Base-by-base conservation (phyloP, 1,140 invertebrate species). In the Periplaneta americana region DNA sequence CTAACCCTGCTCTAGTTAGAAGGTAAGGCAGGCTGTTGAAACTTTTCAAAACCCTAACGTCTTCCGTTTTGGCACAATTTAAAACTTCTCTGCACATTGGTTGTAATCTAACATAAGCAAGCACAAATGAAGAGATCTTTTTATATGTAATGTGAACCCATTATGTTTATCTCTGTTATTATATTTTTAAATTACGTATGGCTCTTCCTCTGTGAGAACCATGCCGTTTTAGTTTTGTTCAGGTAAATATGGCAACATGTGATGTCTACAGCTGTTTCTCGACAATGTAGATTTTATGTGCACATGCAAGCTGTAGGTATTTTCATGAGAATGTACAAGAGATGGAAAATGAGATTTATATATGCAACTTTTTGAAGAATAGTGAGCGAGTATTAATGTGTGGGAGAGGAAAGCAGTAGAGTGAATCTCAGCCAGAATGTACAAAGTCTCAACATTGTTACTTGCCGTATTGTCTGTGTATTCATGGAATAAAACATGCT, bases 401-500 rank as follows among this genome's bases (percentile, higher is more conserved):
- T 80, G 33, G 80, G 66, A 74, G 34, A 28, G 35, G 35, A 32
- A 13, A 48, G 35, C 15, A 48, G 39, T 28, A 75, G 80, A 80
- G n/a, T 28, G 80, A 80, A 80, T 80, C 80, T 80, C 80, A 75
- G 36, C 66, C 80, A 34, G 74, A 74, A 80, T 80, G 80, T 80
- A 80, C 80, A 80, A 80, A 80, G 80, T 80, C 33, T 80, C 57
- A 75, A 66, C 80, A 75, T 80, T 80, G 74, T 80, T 80, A 80
- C 80, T 80, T 80, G 80, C 80, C 80, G 80, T 80, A 80, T 80
- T 74, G 66, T 80, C 80, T 80, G 80, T 80, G 80, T 80, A 80
- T 75, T 80, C 80, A 75, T 80, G 80, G 35, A 80, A 80, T 80
- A 80, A 80, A 80, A 75, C 57, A 80, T 80, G 48, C 33, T 80